Evolutionary conservation across 2,113 vertebrate species (phyloP).

Genomic region (Pedetes capensis): DNA sequence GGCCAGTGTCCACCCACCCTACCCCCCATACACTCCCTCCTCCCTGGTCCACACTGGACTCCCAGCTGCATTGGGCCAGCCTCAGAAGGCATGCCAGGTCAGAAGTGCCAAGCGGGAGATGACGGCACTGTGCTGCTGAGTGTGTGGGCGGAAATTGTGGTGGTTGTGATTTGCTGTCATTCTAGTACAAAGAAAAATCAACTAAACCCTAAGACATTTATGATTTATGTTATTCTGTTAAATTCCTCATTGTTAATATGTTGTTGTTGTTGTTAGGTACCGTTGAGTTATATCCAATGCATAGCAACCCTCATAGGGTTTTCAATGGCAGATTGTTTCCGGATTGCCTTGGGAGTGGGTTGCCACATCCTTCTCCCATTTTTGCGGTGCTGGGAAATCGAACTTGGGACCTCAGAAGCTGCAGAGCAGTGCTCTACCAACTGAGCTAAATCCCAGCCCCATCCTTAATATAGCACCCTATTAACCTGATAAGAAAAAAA

Average conservation of each 20-base stretch:
- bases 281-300: no score
- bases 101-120: background rate
- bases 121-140: background rate
- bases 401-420: no score
- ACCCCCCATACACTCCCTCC: fast-evolving
- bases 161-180: background rate
- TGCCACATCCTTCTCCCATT: no score
- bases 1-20: fast-evolving
- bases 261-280: no score
- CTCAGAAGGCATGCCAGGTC: no score
- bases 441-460: no score
- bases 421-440: no score
- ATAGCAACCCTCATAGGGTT: no score
- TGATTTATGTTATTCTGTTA: background rate
- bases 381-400: no score
- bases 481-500: background rate
- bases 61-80: fast-evolving
- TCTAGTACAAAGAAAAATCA: background rate
- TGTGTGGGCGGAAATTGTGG: background rate
- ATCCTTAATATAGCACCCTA: background rate
- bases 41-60: fast-evolving
- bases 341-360: no score
- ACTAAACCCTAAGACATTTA: background rate
- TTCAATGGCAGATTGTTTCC: no score
- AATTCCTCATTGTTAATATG: background rate